Evolutionary conservation across 2,888 invertebrate species (phyloP).

Genomic region (Mesopsocus fuscifrons): DNA sequence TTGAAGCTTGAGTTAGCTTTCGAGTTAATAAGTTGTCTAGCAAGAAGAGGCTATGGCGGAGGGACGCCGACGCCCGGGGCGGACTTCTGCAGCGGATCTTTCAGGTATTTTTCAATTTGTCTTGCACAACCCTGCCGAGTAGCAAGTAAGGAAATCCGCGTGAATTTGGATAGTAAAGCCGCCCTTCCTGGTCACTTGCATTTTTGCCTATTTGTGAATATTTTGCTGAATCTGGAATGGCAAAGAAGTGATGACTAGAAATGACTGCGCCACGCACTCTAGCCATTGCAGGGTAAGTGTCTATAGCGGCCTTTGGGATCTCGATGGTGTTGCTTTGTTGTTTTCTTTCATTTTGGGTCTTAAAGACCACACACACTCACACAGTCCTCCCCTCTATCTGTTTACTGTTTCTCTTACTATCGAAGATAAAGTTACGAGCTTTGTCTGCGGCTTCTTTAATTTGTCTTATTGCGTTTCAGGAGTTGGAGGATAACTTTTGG

Average conservation of each 20-base stretch:
- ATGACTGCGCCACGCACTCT: no score
- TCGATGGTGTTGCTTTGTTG: no score
- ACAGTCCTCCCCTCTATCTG: no score
- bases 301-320: no score
- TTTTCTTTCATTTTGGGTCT: no score
- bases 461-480: no score
- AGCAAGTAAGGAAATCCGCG: background rate
- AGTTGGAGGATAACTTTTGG: no score
- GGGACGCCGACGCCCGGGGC: background rate
- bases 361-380: no score
- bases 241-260: background rate
- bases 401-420: no score
- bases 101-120: background rate
- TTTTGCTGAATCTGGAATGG: background rate
- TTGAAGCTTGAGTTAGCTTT: background rate
- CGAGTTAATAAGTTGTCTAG: background rate
- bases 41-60: background rate
- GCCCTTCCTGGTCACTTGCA: background rate
- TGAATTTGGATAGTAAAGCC: conserved; percentile 2
- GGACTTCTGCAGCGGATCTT: background rate
- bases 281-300: no score
- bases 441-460: no score
- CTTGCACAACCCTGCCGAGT: background rate
- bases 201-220: background rate
- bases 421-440: no score